A percentile compares a stretch with the other conserved stretches of the same genome.
phyloP scores from a whole-genome alignment of 2,797 vertebrate species.

The Molossus alvarezi region DNA sequence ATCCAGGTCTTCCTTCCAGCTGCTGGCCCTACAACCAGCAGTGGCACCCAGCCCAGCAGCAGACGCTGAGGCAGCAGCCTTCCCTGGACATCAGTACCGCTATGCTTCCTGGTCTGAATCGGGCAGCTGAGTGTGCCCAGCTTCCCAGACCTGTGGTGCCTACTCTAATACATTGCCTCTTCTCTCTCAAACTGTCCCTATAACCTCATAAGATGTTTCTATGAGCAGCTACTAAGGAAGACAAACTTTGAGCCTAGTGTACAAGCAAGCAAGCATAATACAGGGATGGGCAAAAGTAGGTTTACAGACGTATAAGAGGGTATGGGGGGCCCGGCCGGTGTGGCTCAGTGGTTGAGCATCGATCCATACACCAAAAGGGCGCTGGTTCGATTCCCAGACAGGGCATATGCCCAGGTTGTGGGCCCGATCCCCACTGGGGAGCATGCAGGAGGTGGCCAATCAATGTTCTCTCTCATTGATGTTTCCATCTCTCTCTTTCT shows the following conservation, averaged over 20 bases:
- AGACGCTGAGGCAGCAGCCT: not conserved
- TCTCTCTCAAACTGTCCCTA: not conserved
- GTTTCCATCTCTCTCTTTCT: too few relatives aligned
- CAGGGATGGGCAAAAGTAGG: too few relatives aligned
- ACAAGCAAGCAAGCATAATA: not conserved
- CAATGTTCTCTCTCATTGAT: too few relatives aligned
- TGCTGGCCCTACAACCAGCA: not conserved
- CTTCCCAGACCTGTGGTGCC: not conserved
- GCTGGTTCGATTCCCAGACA: too few relatives aligned
- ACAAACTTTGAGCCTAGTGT: too few relatives aligned
- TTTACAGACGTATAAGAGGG: too few relatives aligned
- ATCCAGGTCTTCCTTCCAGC: not conserved
- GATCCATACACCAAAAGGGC: too few relatives aligned
- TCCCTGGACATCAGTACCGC: not conserved
- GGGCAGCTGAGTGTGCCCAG: not conserved
- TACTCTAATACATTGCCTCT: not conserved
- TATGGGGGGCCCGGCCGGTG: too few relatives aligned
- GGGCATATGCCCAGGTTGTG: too few relatives aligned
- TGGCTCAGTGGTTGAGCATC: too few relatives aligned
- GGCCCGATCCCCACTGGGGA: too few relatives aligned
- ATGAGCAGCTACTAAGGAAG: not conserved
- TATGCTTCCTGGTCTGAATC: not conserved
- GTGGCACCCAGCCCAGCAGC: not conserved
- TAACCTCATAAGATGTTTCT: not conserved
- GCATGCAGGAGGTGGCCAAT: too few relatives aligned